Conservation (phyloP, 1,140 invertebrate species). For the Euura lappo region DNA sequence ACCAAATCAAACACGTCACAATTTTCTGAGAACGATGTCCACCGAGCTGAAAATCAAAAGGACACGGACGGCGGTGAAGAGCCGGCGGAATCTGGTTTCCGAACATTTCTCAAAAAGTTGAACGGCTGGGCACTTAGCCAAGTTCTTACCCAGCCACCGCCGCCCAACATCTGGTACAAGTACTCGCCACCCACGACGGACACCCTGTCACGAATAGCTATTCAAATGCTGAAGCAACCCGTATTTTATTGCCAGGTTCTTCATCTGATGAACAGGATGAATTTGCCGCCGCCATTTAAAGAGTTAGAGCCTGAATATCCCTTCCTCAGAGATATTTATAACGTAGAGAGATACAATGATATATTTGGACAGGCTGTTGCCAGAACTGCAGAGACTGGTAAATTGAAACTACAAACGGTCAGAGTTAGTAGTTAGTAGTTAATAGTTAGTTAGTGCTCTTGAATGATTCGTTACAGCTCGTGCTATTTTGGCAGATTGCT, state of each 20-base stretch:
- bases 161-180: slow-evolving; percentile 73
- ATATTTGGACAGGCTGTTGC: slow-evolving; percentile 56
- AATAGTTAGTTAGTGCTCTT: slow-evolving; percentile 11
- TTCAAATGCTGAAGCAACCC: slow-evolving; percentile 74
- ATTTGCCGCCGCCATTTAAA: slow-evolving; percentile 85
- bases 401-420: slow-evolving; percentile 25
- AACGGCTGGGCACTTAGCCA: slow-evolving; percentile 72
- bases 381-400: slow-evolving; percentile 41
- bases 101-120: slow-evolving; percentile 71
- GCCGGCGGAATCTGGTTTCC: slow-evolving; percentile 58
- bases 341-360: slow-evolving; percentile 53
- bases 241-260: slow-evolving; percentile 88
- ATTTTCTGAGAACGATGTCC: slow-evolving; percentile 30
- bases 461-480: no score
- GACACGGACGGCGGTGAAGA: slow-evolving; percentile 21
- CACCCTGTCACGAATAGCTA: slow-evolving; percentile 80
- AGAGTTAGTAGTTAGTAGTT: background rate
- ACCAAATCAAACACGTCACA: slow-evolving; percentile 55
- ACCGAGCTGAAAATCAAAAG: slow-evolving; percentile 18
- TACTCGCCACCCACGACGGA: slow-evolving; percentile 77
- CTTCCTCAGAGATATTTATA: slow-evolving; percentile 47
- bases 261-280: slow-evolving; percentile 97
- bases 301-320: slow-evolving; percentile 57
- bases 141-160: slow-evolving; percentile 74
- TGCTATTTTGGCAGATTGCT: background rate